These are phyloP conservation scores for Nemoura dubitans DNA, from an alignment of 2,888 invertebrate genomes.

Conservation along the genomic window DNA sequence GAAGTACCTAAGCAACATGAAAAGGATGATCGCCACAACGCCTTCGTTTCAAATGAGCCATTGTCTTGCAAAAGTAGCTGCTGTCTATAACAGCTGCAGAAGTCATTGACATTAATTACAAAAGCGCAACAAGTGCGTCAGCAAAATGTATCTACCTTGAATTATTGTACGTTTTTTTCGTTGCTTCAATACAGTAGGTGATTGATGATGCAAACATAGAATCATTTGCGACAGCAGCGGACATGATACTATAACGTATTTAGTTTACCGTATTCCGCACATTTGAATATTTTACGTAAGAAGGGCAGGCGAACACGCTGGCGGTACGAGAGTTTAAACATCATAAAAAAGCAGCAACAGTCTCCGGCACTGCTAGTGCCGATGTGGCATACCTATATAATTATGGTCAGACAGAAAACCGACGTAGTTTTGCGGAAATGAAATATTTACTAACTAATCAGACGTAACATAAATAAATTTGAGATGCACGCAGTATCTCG, in stretches of 20 bases:
- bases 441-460: not conserved
- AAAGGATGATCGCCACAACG: not conserved
- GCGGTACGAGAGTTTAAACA: too few relatives aligned
- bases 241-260: not conserved
- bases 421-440: not conserved
- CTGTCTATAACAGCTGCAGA: not conserved
- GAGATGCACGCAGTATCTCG: not conserved
- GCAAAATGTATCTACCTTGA: not conserved
- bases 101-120: slow-evolving; percentile 2
- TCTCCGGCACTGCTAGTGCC: not conserved
- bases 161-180: not conserved
- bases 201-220: not conserved
- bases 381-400: not conserved
- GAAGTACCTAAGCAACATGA: not conserved
- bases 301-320: not conserved
- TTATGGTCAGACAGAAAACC: too few relatives aligned
- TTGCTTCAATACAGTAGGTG: not conserved
- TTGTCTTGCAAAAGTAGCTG: not conserved
- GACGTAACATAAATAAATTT: not conserved
- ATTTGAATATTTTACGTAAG: not conserved
- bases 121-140: not conserved
- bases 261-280: not conserved
- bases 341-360: not conserved
- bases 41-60: not conserved
- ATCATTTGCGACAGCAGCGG: not conserved